Base-by-base conservation (phyloP, 2,888 invertebrate genomes). In the Amorpha juglandis region DNA sequence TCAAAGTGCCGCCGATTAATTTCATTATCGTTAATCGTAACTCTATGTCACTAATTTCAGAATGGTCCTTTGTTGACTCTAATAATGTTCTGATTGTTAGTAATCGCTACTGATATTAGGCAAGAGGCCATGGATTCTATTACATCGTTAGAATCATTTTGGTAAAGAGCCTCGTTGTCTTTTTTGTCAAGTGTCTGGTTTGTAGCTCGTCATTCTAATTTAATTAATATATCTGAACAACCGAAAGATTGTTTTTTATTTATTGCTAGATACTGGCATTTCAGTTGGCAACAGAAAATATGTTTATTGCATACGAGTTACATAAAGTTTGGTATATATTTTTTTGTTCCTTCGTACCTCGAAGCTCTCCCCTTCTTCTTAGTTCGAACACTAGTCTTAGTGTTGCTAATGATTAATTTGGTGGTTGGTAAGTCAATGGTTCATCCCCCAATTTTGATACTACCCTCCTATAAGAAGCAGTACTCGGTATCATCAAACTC, bases 121-220 rank as follows among this genome's bases (percentile, higher is more conserved):
- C 16, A 12, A 42, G 42, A 42, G 6, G 58, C 38, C 58, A 11
- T 42, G 38, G 50, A 11, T 58, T 58, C 42, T 19, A 11, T 58
- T 58, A 58, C 58, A 52, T 14, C 52, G 19, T 38, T n/a, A 42
- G 38, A 58, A 58, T 19, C 14, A n/a, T 52, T 33, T n/a, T 33
- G 38, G 19, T 42, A 58, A 9, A 38, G 19, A 6, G 21, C 19
- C 19, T 50, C 50, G 19, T 58, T 38, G 58, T 58, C 42, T 58
- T 58, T 33, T 58, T 58, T 58, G 58, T 58, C 35, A 38, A 38
- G 19, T 4, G 55, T 55, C 55, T 35, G 19, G 38, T 58, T 38
- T 42, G 7, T 53, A 35, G 53, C 33, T 53, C 53, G 33, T 6
- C 16, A 11, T 9, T 19, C 33, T 58, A 42, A 19, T 21, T 42